Conservation (phyloP, 2,888 invertebrate genomes). For the Cerastoderma edule region DNA sequence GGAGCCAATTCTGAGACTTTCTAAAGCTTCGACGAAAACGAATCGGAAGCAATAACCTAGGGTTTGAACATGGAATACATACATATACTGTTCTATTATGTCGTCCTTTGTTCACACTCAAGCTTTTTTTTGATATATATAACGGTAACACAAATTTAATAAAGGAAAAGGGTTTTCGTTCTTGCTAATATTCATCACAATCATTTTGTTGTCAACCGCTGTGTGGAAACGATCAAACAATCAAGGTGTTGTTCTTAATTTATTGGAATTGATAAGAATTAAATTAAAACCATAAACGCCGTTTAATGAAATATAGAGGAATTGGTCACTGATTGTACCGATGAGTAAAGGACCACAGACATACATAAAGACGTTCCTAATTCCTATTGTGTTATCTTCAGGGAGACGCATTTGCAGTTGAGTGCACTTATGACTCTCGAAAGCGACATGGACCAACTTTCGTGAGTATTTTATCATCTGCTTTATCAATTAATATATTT, state of each 20-base stretch:
- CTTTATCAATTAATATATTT: neutral
- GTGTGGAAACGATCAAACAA: neutral
- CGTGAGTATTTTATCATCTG: conserved; percentile 47
- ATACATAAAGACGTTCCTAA: neutral
- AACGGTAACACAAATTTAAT: no score
- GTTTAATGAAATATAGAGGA: neutral
- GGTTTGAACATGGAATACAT: neutral
- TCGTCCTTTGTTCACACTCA: no score
- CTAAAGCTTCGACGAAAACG: neutral
- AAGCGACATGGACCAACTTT: conserved; percentile 45
- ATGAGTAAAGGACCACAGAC: neutral
- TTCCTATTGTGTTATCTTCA: conserved; percentile 25
- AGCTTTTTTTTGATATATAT: no score
- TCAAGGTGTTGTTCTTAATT: neutral
- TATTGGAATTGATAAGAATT: neutral
- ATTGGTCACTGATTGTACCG: neutral
- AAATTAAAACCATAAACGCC: neutral
- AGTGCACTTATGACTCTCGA: conserved; percentile 61
- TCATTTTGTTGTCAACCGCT: neutral
- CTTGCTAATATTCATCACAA: no score
- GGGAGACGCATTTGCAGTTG: conserved; percentile 63
- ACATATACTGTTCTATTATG: no score
- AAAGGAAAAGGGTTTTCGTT: no score
- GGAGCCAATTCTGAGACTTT: neutral
- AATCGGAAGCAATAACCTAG: neutral